These are phyloP conservation scores for Sympetrum striolatum DNA, from an alignment of 2,888 invertebrate genomes.

Conservation along the genomic window DNA sequence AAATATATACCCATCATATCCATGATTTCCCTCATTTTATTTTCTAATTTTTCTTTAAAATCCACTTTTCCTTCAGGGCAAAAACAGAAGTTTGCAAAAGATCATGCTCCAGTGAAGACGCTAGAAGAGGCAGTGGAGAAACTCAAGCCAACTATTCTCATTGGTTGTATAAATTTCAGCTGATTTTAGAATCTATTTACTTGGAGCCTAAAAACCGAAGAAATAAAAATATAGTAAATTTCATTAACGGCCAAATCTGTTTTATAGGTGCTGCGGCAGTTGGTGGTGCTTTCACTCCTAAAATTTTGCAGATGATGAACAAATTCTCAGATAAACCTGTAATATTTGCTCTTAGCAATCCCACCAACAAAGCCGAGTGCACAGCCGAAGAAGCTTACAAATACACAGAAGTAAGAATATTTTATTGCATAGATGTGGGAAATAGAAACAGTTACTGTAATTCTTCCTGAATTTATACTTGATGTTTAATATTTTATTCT, in stretches of 20 bases:
- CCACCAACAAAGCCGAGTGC: slow-evolving; percentile 97
- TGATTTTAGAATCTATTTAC: not conserved
- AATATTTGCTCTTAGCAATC: slow-evolving; percentile 97
- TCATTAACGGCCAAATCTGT: not conserved
- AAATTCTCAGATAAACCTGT: slow-evolving; percentile 86
- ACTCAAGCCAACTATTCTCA: slow-evolving; percentile 87
- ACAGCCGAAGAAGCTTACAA: slow-evolving; percentile 94
- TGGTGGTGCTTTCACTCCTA: slow-evolving; percentile 88
- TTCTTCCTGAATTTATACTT: slow-evolving; percentile 2
- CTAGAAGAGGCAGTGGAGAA: slow-evolving; percentile 80
- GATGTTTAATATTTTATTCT: slow-evolving; percentile 9
- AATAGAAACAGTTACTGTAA: not conserved
- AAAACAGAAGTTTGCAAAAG: slow-evolving; percentile 76
- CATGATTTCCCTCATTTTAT: not conserved
- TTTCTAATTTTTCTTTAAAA: not conserved
- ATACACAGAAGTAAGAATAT: slow-evolving; percentile 76
- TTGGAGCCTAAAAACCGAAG: not conserved
- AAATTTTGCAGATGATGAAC: slow-evolving; percentile 87
- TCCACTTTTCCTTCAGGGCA: slow-evolving; percentile 60
- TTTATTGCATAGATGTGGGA: not conserved
- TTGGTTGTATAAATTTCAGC: slow-evolving; percentile 71
- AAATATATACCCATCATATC: not conserved
- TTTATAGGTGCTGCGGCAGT: slow-evolving; percentile 86
- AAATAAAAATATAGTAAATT: not conserved
- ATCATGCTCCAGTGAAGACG: slow-evolving; percentile 75